Conservation (phyloP, 2,888 invertebrate species). For the Yponomeuta cagnagella region DNA sequence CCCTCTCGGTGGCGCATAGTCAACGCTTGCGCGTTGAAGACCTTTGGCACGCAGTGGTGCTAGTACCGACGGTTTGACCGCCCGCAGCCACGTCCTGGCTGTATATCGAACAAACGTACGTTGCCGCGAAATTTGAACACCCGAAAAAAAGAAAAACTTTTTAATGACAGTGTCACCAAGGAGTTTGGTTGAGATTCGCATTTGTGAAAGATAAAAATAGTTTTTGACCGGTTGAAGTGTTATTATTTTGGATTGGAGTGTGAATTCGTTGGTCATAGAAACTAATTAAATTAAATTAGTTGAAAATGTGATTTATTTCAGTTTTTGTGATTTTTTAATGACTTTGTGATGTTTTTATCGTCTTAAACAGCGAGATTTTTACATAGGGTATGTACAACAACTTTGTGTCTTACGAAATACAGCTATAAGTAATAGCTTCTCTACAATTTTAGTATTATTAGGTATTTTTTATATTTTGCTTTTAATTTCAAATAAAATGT, state of each 20-base stretch:
- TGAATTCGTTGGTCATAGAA: not conserved
- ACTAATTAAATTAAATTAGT: not conserved
- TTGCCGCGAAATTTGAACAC: constrained; percentile 9
- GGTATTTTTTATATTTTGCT: too few species aligned
- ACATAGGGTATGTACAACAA: not conserved
- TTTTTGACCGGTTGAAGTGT: not conserved
- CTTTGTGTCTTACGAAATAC: not conserved
- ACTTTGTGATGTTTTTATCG: not conserved
- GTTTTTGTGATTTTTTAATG: not conserved
- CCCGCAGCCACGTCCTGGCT: constrained; percentile 36
- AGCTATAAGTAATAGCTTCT: not conserved
- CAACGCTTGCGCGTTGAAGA: constrained; percentile 66
- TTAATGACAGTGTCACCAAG: constrained; percentile 3
- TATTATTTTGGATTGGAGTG: not conserved
- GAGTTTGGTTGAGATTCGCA: not conserved
- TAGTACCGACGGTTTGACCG: constrained; percentile 46
- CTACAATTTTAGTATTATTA: too few species aligned
- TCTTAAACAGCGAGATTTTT: not conserved
- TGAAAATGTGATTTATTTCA: not conserved
- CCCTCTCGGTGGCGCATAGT: constrained; percentile 56
- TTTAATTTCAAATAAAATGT: too few species aligned
- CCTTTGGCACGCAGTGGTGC: constrained; percentile 56
- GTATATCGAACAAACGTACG: not conserved
- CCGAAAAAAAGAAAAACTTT: constrained; percentile 9
- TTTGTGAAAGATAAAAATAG: not conserved